phyloP scores from a whole-genome alignment of 2,113 vertebrate species.

The Nyctibius bracteatus region DNA sequence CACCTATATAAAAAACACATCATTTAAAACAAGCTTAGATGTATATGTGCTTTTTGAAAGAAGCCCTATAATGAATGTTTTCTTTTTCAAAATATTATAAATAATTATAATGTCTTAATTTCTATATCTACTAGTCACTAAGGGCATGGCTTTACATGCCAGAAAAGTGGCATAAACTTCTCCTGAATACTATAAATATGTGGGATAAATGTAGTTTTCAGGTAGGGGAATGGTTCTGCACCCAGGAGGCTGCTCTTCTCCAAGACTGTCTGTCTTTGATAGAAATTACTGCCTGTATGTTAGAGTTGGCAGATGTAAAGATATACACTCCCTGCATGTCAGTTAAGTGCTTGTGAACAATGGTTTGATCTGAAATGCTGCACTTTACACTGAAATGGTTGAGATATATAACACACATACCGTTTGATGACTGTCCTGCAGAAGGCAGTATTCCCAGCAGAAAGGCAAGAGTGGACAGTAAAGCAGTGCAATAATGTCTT shows the following conservation, averaged over 20 bases:
- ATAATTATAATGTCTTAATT: not conserved
- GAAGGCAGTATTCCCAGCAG: not conserved
- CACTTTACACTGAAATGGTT: not conserved
- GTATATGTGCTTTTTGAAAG: constrained; percentile 31
- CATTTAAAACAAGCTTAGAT: not conserved
- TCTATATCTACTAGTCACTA: not conserved
- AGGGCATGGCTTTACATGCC: not conserved
- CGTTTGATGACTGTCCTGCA: not conserved
- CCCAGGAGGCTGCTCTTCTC: not conserved
- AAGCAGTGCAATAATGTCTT: not conserved
- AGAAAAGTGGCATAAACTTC: not conserved
- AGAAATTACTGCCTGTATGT: not conserved
- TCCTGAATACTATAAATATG: not conserved
- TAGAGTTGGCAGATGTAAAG: not conserved
- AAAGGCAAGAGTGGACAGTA: not conserved
- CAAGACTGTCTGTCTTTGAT: not conserved
- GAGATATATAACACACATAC: not conserved
- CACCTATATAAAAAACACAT: not conserved
- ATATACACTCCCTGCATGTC: not conserved
- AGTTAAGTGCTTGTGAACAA: not conserved
- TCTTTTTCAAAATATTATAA: constrained; percentile 6
- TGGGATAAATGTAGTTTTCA: not conserved
- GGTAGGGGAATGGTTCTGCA: not conserved
- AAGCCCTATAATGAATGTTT: constrained; percentile 17
- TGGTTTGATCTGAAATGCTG: not conserved